A percentile compares a stretch with the other conserved stretches of the same genome.
Conservation (phyloP, 2,797 vertebrate genomes). For the Microhierax caerulescens region DNA sequence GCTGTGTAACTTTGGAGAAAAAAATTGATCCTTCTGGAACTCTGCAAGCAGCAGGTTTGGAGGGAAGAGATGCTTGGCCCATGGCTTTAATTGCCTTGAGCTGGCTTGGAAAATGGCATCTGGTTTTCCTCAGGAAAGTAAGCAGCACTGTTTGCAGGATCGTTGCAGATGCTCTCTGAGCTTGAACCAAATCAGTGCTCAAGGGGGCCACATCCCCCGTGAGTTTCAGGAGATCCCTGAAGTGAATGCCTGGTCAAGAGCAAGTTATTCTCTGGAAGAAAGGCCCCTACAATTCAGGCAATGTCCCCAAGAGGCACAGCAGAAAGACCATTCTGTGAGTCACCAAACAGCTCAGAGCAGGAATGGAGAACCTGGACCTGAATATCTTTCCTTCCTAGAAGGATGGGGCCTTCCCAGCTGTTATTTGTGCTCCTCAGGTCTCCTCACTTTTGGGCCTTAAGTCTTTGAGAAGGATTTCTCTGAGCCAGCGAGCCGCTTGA, state of each 20-base stretch:
- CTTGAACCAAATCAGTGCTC: background rate
- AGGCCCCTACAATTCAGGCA: background rate
- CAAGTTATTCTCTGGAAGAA: background rate
- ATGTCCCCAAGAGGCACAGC: background rate
- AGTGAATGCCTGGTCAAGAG: background rate
- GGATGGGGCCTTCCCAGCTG: background rate
- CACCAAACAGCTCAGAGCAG: background rate
- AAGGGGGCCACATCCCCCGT: background rate
- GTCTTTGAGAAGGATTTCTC: slow-evolving; percentile 5
- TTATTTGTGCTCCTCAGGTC: background rate
- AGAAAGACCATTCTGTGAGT: background rate
- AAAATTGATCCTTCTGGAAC: background rate
- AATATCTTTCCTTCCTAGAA: background rate
- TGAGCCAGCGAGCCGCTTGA: background rate
- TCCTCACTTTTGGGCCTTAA: background rate
- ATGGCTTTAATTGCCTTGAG: background rate
- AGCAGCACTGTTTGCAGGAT: background rate
- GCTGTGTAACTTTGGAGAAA: background rate
- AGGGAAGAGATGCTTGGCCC: background rate
- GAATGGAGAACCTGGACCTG: background rate
- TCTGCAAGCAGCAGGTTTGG: background rate
- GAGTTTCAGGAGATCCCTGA: background rate
- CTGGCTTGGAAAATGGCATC: background rate
- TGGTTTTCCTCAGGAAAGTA: background rate
- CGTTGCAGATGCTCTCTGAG: background rate